These are phyloP conservation scores for Mormyrus lacerda DNA, from an alignment of 2,113 vertebrate genomes.

Conservation along the genomic window DNA sequence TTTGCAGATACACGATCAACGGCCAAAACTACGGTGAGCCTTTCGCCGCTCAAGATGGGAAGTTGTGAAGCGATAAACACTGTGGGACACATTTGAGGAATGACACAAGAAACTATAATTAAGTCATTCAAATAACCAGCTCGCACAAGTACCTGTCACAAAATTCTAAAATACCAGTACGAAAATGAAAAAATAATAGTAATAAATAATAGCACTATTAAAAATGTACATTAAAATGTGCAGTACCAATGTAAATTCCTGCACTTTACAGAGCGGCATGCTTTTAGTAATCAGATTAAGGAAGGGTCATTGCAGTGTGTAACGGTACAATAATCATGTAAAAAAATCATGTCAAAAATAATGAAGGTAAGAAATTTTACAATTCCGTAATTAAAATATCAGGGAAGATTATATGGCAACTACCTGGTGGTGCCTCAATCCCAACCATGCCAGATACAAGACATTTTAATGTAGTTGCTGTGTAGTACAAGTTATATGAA, in stretches of 20 bases:
- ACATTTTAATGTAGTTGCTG: background rate
- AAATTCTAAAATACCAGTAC: background rate
- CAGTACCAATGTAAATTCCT: background rate
- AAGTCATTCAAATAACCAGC: background rate
- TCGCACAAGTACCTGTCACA: background rate
- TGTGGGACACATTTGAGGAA: background rate
- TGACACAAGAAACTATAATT: background rate
- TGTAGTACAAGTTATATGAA: background rate
- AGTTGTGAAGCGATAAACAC: background rate
- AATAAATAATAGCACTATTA: background rate
- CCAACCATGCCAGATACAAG: background rate
- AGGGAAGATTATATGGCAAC: background rate
- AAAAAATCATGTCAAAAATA: background rate
- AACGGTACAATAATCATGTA: background rate
- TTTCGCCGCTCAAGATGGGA: constrained; percentile 1
- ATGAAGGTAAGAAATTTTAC: background rate
- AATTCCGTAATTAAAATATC: background rate
- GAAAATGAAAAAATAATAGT: background rate
- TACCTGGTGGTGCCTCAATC: background rate
- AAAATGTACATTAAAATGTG: background rate
- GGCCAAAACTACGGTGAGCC: constrained; percentile 73
- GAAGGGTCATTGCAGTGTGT: background rate
- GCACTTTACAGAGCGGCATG: background rate
- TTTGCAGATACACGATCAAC: constrained; percentile 72
- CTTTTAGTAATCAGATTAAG: background rate